Percentiles rank a stretch among this genome's conserved stretches.
Conservation (phyloP, 2,113 vertebrate genomes). For the Gnathonemus echidnorhynchus region DNA sequence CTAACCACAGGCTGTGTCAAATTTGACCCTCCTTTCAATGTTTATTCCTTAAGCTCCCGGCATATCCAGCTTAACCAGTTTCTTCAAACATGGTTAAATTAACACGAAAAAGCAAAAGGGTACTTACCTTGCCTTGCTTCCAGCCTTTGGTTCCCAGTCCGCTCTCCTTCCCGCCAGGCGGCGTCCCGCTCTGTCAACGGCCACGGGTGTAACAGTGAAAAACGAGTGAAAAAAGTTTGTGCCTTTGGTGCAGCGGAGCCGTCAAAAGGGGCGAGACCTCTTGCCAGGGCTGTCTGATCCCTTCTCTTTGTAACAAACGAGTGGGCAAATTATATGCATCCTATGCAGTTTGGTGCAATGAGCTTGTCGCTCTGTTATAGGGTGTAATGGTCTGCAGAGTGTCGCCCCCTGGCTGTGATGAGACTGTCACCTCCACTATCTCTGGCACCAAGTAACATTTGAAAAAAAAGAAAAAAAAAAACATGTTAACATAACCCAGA, state of each 20-base stretch:
- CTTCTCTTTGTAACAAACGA: neutral
- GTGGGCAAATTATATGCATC: neutral
- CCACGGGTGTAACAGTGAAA: neutral
- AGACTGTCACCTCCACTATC: neutral
- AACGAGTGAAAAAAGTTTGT: neutral
- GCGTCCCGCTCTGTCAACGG: neutral
- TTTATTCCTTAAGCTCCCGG: neutral
- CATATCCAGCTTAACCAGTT: neutral
- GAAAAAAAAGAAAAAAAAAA: constrained; percentile 25
- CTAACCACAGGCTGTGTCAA: neutral
- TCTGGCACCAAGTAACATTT: constrained; percentile 35
- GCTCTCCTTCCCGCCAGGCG: neutral
- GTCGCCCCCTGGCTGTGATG: neutral
- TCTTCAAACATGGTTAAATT: neutral
- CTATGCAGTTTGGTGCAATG: neutral
- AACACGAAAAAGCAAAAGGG: neutral
- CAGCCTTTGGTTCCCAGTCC: neutral
- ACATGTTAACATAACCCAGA: constrained; percentile 42
- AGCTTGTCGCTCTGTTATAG: neutral
- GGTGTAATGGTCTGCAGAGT: neutral
- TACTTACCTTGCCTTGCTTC: neutral
- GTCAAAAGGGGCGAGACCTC: no score
- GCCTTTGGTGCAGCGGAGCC: neutral
- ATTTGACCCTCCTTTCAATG: neutral
- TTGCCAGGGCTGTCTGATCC: neutral